Conservation (phyloP, 2,888 invertebrate species). For the Catocala fraxini region DNA sequence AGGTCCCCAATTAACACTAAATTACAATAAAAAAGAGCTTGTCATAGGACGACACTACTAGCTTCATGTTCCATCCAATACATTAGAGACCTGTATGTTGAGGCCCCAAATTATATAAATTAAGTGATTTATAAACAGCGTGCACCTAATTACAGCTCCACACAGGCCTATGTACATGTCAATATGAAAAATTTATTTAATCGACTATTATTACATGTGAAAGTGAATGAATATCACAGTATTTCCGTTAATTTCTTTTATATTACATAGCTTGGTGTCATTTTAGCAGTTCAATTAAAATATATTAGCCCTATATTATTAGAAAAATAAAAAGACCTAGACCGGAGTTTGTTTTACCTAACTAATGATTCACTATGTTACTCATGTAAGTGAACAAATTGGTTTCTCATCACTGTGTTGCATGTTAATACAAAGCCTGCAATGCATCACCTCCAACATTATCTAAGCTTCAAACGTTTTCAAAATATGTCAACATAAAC, state of each 20-base stretch:
- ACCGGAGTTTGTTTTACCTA: conserved; percentile 69
- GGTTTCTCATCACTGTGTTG: conserved; percentile 45
- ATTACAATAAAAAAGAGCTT: conserved; percentile 33
- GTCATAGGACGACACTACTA: conserved; percentile 17
- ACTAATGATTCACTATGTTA: conserved; percentile 65
- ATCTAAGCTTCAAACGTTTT: conserved; percentile 66
- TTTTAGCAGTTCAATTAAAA: conserved; percentile 53
- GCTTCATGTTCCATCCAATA: conserved; percentile 18
- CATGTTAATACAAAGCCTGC: conserved; percentile 36
- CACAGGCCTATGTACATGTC: conserved; percentile 62
- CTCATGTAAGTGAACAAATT: conserved; percentile 49
- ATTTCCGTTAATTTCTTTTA: conserved; percentile 72
- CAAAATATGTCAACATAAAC: conserved; percentile 55
- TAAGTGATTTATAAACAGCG: conserved; percentile 61
- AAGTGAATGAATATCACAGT: conserved; percentile 83
- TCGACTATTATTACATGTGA: conserved; percentile 63
- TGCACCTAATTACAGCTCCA: conserved; percentile 64
- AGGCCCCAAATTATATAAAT: conserved; percentile 57
- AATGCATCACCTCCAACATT: conserved; percentile 56
- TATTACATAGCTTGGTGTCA: conserved; percentile 54
- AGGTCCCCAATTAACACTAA: conserved; percentile 46
- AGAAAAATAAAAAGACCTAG: conserved; percentile 72
- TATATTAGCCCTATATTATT: conserved; percentile 61
- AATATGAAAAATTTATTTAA: conserved; percentile 34
- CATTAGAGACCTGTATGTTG: conserved; percentile 45